A percentile compares a stretch with the other conserved stretches of the same genome.
phyloP scores from a whole-genome alignment of 2,113 vertebrate genomes.

The Urocynchramus pylzowi region DNA sequence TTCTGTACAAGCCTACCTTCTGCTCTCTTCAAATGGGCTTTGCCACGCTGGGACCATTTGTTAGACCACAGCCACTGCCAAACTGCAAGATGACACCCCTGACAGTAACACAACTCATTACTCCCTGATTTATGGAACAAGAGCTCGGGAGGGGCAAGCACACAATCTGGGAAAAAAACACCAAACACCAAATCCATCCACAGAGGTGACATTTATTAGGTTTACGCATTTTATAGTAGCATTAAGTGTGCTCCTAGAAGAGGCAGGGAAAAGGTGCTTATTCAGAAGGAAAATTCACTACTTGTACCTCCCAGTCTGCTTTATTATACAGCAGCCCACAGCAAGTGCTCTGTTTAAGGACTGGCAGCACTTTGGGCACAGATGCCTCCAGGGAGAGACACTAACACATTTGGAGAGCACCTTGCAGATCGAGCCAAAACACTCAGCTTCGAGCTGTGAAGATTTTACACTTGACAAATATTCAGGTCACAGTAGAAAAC shows the following conservation, averaged over 20 bases:
- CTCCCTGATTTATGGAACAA: conserved; percentile 35
- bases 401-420: background rate
- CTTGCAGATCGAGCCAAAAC: background rate
- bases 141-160: background rate
- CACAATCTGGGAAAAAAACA: background rate
- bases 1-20: background rate
- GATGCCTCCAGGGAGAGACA: background rate
- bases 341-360: background rate
- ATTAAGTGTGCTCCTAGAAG: background rate
- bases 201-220: conserved; percentile 26
- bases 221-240: conserved; percentile 34
- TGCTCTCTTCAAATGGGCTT: background rate
- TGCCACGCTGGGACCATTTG: background rate
- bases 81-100: conserved; percentile 28
- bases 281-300: conserved; percentile 13
- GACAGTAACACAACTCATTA: conserved; percentile 61
- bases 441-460: background rate
- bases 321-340: background rate
- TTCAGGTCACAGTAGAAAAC: background rate
- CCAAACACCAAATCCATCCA: background rate
- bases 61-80: background rate
- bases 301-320: background rate
- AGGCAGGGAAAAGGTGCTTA: background rate
- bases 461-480: background rate
- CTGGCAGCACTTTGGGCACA: background rate